Evolutionary conservation across 1,140 invertebrate genomes (phyloP).

Genomic region (Drosophila aff.): DNA sequence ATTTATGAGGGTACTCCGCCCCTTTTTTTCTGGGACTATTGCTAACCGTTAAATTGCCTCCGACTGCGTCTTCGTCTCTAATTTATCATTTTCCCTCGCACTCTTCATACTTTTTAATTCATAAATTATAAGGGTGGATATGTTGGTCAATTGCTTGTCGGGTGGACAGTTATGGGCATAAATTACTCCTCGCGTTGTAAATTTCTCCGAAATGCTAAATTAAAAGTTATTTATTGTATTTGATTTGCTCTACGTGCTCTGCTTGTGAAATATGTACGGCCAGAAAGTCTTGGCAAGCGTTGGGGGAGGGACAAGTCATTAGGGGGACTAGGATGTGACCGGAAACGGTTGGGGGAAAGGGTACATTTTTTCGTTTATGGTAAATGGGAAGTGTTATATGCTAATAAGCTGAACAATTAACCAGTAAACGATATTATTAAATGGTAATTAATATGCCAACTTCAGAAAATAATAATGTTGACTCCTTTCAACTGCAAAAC

Average conservation of each 20-base stretch:
- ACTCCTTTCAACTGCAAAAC: too few relatives aligned
- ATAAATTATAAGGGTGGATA: conserved; percentile 65
- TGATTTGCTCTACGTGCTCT: conserved; percentile 60
- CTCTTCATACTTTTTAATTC: conserved; percentile 33
- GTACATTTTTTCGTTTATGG: conserved; percentile 1
- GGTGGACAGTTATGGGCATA: conserved; percentile 65
- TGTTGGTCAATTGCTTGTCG: conserved; percentile 74
- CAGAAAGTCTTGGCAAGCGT: conserved; percentile 9
- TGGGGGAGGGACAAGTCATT: conserved; percentile 55
- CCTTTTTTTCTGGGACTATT: not conserved
- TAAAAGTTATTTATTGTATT: conserved; percentile 80
- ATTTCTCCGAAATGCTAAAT: conserved; percentile 73
- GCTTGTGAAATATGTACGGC: conserved; percentile 26
- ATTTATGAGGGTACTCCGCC: conserved; percentile 63
- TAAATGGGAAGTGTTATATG: conserved; percentile 15
- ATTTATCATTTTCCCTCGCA: conserved; percentile 26
- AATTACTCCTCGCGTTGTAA: conserved; percentile 70
- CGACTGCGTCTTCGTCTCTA: not conserved
- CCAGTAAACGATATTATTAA: not conserved
- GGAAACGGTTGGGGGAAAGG: conserved; percentile 34
- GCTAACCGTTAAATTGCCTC: conserved; percentile 9
- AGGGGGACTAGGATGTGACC: conserved; percentile 54
- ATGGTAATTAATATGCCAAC: not conserved
- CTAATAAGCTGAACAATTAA: not conserved
- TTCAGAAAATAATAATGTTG: too few relatives aligned